A percentile compares a stretch with the other conserved stretches of the same genome.
Evolutionary conservation across 2,113 vertebrate species (phyloP).

Genomic region (Colaptes auratus): DNA sequence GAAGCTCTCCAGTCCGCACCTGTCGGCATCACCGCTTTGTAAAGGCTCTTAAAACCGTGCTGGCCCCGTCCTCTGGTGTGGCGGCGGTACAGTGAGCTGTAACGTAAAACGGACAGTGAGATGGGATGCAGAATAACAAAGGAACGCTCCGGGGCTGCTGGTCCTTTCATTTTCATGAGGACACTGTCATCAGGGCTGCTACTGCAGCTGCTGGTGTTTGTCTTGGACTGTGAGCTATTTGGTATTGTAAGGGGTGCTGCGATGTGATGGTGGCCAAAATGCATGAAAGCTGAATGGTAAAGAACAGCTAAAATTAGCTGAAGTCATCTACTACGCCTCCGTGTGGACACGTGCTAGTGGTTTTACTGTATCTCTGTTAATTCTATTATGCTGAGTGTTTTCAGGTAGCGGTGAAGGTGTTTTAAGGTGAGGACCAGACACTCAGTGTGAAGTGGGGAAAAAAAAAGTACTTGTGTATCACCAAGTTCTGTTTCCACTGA

Average conservation of each 20-base stretch:
- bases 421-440: background rate
- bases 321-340: background rate
- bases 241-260: fast-evolving
- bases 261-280: fast-evolving
- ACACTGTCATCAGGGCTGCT: background rate
- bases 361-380: background rate
- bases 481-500: background rate
- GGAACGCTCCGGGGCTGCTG: background rate
- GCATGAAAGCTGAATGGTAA: background rate
- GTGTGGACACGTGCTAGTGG: fast-evolving
- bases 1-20: background rate
- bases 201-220: background rate
- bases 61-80: too few species aligned
- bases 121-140: fast-evolving
- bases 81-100: background rate
- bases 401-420: background rate
- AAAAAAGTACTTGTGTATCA: background rate
- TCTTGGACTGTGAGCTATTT: fast-evolving
- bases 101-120: fast-evolving
- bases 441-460: fast-evolving
- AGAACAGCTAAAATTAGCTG: fast-evolving
- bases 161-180: fast-evolving
- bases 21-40: background rate
- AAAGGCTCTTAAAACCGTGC: fast-evolving
- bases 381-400: fast-evolving